Percentiles rank a stretch among this genome's conserved stretches.
Conservation (phyloP, 2,888 invertebrate species). For the Meliscaeva auricollis region DNA sequence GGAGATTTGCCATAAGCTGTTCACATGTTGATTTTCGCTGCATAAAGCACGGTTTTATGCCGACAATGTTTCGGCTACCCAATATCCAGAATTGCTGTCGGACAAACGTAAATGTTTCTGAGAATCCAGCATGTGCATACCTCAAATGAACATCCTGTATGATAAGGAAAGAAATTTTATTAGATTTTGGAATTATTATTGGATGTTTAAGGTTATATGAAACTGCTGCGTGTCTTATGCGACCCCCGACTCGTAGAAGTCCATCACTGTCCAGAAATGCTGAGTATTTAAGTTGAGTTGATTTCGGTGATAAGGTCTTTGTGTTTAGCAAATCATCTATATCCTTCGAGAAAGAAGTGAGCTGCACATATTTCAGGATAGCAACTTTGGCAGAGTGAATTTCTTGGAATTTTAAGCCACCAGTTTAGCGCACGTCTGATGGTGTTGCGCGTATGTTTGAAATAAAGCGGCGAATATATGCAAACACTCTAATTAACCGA, state of each 20-base stretch:
- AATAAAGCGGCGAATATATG: too few species aligned
- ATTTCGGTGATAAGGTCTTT: too few species aligned
- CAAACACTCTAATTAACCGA: too few species aligned
- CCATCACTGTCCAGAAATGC: conserved; percentile 31
- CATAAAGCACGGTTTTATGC: conserved; percentile 35
- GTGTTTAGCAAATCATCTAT: too few species aligned
- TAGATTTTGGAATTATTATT: conserved; percentile 6
- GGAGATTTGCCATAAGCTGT: conserved; percentile 49
- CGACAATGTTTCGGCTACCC: conserved; percentile 12
- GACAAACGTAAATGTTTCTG: neutral
- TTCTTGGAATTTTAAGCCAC: too few species aligned
- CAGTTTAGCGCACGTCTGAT: too few species aligned
- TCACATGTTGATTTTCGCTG: conserved; percentile 38
- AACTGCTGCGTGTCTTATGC: conserved; percentile 30
- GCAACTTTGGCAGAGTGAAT: too few species aligned
- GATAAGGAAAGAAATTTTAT: conserved; percentile 1
- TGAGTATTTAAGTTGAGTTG: conserved; percentile 1
- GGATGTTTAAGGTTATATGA: conserved; percentile 29
- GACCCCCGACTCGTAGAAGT: conserved; percentile 24
- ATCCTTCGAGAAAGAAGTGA: too few species aligned
- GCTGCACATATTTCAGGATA: neutral
- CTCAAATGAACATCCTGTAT: neutral
- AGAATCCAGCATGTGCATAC: neutral
- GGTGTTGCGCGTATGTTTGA: too few species aligned
- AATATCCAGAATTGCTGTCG: conserved; percentile 10